Percentiles rank a stretch among this genome's conserved stretches.
phyloP scores from a whole-genome alignment of 2,797 vertebrate genomes.

The Etheostoma nigrum region DNA sequence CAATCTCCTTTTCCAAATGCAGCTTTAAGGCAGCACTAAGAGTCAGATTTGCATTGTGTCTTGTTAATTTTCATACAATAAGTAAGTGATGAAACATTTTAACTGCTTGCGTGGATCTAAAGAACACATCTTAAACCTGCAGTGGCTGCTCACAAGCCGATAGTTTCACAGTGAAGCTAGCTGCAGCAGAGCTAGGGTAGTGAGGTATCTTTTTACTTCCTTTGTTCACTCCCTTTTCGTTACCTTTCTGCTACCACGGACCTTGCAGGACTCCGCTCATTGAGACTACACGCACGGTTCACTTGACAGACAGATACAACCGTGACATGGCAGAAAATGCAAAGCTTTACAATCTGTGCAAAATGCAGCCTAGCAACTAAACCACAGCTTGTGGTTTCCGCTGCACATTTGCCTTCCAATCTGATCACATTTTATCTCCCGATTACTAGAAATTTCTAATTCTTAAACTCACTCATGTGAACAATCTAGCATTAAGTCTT shows the following conservation, averaged over 20 bases:
- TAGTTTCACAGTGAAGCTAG: constrained; percentile 59
- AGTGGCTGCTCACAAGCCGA: constrained; percentile 38
- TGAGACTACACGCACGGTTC: constrained; percentile 8
- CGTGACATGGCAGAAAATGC: constrained; percentile 44
- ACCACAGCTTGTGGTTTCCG: constrained; percentile 14
- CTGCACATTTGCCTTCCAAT: constrained; percentile 1
- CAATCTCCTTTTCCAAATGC: neutral
- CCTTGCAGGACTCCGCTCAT: constrained; percentile 30
- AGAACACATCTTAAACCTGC: constrained; percentile 48
- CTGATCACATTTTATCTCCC: constrained; percentile 5
- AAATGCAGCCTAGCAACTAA: constrained; percentile 13
- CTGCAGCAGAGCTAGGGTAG: constrained; percentile 78
- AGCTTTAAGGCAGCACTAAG: neutral
- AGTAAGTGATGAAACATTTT: constrained; percentile 11
- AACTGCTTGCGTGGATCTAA: neutral
- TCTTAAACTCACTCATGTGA: constrained; percentile 75
- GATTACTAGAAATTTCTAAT: constrained; percentile 22
- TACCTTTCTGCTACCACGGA: constrained; percentile 56
- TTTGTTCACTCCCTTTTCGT: constrained; percentile 77
- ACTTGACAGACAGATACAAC: neutral
- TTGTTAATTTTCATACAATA: neutral
- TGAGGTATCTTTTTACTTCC: constrained; percentile 83
- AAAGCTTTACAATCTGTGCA: constrained; percentile 24
- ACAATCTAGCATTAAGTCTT: constrained; percentile 88
- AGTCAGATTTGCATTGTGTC: neutral